Evolutionary conservation across 2,797 vertebrate genomes (phyloP), one percentile per base, ranked within the genome.

Genomic region (Cirrhinus mrigala): DNA sequence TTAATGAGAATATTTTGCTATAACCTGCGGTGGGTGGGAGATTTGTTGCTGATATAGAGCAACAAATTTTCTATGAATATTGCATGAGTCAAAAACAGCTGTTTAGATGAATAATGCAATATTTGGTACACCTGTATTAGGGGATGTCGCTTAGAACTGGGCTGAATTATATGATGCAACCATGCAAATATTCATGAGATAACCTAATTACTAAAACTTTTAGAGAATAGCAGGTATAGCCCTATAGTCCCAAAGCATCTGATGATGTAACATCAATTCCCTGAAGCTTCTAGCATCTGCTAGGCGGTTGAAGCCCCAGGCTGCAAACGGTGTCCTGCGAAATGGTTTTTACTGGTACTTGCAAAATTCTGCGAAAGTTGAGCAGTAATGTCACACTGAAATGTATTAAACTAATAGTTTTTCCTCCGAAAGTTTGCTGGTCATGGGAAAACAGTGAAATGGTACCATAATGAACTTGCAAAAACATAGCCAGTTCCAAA

Each of bases 101-200:
- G 52, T 64, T 40, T 46, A 18, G 48, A 80, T 82, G 29, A 79
- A 85, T 86, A 79, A 88, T 88, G 50, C 48, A 74, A 37, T 18
- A 50, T 79, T 58, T 44, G 64, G 58, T 18, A 48, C 22, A 69
- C 71, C 16, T 66, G 69, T 46, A 27, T 60, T 8, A 11, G 15
- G 76, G 52, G 20, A 50, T 46, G 33, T 22, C 48, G 27, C 81
- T 60, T 66, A 78, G 48, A 29, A 71, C 54, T 78, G 64, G 84
- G 58, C 87, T 77, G 33, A 86, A 88, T 85, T 85, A 75, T 44
- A 73, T 83, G 40, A 11, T 70, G 66, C 24, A 85, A 86, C 86
- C 87, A 54, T 60, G 56, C 29, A 24, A 91, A 90, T 86, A 94
- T 91, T 91, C 68, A 91, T 79, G 37, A 78, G 44, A 52, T 68